Evolutionary conservation across 2,797 vertebrate genomes (phyloP), one percentile per base, ranked within the genome.

Genomic region (Hypotaenidia philippensis): DNA sequence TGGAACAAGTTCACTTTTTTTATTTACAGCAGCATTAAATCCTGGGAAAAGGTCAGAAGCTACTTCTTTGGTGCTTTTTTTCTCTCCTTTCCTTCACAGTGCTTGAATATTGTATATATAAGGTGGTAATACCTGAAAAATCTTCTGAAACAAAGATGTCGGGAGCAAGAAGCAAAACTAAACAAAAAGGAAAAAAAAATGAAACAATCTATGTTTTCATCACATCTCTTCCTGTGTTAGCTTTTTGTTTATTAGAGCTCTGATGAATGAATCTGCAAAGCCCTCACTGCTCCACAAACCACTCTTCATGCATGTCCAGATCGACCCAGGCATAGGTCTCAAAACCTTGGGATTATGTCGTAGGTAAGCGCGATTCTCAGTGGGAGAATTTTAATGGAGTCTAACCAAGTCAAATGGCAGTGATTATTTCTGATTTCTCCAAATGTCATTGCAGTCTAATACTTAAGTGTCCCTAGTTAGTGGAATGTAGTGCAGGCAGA

Each of bases 1-100:
- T 70, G 34, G 26, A 74, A 70, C 4, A 9, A 66, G 12, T 70
- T 65, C 41, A 75, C 63, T 41, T 85, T 84, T 93, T 90, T 84
- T n/a, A 87, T 89, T 92, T 95, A 36, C 32, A 79, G 50, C 27
- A 81, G 15, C 12, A 20, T 57, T 87, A 81, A 90, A 77, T 17
- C 6, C 50, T 55, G 45, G 27, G 26, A 75, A 91, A 84, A 89
- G 59, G 63, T 85, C 55, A 89, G 40, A 87, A 88, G 72, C 25
- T 77, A 49, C 25, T 57, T 41, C 10, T 72, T 72, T 59, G 23
- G 25, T 63, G 15, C 3, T 29, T 16, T 53, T 21, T 31, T 14
- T 53, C 19, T 41, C 4, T 20, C 11, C 4, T 56, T 52, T 91
- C 27, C 72, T 60, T 83, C 66, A 21, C 49, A 63, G 11, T 57